A percentile compares a stretch with the other conserved stretches of the same genome.
Evolutionary conservation across 1,140 invertebrate species (phyloP).

Genomic region (Neodiprion pinetum): DNA sequence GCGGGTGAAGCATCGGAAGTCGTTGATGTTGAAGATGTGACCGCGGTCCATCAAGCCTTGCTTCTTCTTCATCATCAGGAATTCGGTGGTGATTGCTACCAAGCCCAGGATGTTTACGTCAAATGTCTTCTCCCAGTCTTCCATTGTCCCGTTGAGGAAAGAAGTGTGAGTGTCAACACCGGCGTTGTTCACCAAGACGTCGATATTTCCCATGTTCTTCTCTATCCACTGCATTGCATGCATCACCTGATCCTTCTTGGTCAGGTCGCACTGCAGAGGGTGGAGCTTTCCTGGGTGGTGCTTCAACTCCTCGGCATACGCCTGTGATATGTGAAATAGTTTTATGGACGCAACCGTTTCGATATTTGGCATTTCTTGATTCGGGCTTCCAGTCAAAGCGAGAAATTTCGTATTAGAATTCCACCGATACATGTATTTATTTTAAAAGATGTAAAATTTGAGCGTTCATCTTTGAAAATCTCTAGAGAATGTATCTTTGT

Average conservation of each 20-base stretch:
- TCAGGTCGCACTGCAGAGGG: conserved; percentile 61
- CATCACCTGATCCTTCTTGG: conserved; percentile 57
- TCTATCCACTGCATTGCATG: conserved; percentile 57
- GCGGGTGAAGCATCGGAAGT: conserved; percentile 20
- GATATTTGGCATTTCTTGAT: too few relatives aligned
- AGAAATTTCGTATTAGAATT: neutral
- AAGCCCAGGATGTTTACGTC: conserved; percentile 76
- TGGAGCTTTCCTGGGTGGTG: conserved; percentile 48
- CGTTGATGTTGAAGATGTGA: conserved; percentile 76
- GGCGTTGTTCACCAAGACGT: conserved; percentile 64
- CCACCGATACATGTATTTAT: neutral
- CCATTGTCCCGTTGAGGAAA: conserved; percentile 48
- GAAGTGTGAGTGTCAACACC: conserved; percentile 53
- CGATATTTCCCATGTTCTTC: conserved; percentile 52
- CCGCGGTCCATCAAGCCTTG: conserved; percentile 65
- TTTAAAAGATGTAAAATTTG: neutral
- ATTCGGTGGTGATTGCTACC: conserved; percentile 70
- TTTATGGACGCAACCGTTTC: too few relatives aligned
- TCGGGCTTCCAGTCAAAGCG: too few relatives aligned
- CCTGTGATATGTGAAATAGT: neutral
- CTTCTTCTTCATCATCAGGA: conserved; percentile 71
- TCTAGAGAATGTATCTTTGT: too few relatives aligned
- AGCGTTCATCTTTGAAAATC: too few relatives aligned
- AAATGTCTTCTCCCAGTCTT: conserved; percentile 63
- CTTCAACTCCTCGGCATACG: conserved; percentile 3